Evolutionary conservation across 92 coral and sea anemone species (phyloP).

Genomic region (Meandrina meandrites): DNA sequence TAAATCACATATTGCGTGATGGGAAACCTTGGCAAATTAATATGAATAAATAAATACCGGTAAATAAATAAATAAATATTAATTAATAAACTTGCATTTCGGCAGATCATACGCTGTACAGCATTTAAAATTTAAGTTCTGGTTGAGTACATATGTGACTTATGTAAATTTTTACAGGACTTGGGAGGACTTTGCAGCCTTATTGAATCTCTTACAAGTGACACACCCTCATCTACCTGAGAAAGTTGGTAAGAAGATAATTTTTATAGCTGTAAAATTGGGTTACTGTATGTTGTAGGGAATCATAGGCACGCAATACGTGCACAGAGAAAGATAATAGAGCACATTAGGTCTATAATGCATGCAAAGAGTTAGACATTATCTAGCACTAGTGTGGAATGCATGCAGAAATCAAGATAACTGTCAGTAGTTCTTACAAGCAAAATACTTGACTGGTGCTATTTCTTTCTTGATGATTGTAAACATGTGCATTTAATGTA

Average conservation of each 20-base stretch:
- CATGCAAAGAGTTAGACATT: not conserved
- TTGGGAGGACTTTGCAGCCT: conserved; percentile 85
- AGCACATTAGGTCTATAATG: not conserved
- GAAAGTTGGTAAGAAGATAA: conserved; percentile 50
- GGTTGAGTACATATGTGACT: too few relatives aligned
- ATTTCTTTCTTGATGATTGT: not conserved
- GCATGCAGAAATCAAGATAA: too few relatives aligned
- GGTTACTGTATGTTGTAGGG: not conserved
- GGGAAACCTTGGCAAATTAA: too few relatives aligned
- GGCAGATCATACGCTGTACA: too few relatives aligned
- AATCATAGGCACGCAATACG: not conserved
- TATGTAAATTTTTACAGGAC: conserved; percentile 69
- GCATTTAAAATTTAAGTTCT: too few relatives aligned
- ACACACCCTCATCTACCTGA: conserved; percentile 46
- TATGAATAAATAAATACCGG: too few relatives aligned
- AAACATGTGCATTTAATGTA: not conserved
- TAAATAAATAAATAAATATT: too few relatives aligned
- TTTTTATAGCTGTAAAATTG: not conserved
- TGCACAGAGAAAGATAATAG: not conserved
- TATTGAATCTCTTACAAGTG: conserved; percentile 71
- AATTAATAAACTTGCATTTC: too few relatives aligned
- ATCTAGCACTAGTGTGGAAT: too few relatives aligned
- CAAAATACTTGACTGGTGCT: not conserved
- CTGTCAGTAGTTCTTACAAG: not conserved
- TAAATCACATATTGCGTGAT: too few relatives aligned